These are phyloP conservation scores for Echeneis naucrates DNA, from an alignment of 2,797 vertebrate species.

Conservation along the genomic window DNA sequence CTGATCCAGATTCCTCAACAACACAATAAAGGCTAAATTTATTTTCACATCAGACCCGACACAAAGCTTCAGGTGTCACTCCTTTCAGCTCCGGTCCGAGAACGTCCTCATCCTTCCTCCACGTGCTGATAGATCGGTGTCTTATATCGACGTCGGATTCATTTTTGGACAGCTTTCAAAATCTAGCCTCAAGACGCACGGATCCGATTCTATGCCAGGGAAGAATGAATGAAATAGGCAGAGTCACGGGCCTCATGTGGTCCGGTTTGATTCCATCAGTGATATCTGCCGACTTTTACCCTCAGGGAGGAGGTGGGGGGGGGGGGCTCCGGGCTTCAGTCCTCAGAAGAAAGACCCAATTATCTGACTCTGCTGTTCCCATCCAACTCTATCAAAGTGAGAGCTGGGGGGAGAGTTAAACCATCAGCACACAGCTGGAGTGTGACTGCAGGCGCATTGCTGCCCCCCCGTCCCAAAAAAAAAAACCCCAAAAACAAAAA, in stretches of 20 bases:
- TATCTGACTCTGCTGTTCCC: no score
- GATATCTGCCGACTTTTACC: background rate
- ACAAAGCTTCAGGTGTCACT: no score
- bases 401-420: background rate
- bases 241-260: background rate
- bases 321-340: no score
- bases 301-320: no score
- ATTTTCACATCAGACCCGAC: no score
- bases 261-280: conserved; percentile 18
- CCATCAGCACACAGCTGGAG: background rate
- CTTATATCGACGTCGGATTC: background rate
- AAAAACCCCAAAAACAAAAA: no score
- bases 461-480: background rate
- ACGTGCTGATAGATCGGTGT: background rate
- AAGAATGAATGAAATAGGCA: background rate
- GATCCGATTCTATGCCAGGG: background rate
- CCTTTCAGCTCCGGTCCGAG: no score
- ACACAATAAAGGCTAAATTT: no score
- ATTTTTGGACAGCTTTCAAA: no score
- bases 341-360: background rate
- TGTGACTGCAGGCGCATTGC: background rate
- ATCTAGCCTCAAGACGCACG: background rate
- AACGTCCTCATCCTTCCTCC: no score
- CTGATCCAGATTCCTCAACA: no score
- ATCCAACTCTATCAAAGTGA: background rate